These are phyloP conservation scores for Acrocera orbiculus DNA, from an alignment of 2,888 invertebrate species.

Conservation along the genomic window DNA sequence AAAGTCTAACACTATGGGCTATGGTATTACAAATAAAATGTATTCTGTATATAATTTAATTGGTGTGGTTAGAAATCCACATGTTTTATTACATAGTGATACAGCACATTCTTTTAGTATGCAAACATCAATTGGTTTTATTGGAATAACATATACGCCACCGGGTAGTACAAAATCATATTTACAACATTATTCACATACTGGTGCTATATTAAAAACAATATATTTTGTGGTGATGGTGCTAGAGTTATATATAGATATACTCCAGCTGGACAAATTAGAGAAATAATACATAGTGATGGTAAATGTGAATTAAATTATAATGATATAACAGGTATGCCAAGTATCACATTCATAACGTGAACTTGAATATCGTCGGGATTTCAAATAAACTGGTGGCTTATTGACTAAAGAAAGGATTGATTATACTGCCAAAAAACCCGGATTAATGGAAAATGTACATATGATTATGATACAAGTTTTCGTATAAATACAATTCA, in stretches of 20 bases:
- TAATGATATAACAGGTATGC: constrained; percentile 57
- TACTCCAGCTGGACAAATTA: constrained; percentile 63
- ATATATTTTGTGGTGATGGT: constrained; percentile 79
- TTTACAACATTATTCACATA: constrained; percentile 79
- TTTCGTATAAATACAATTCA: constrained; percentile 65
- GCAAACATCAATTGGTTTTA: constrained; percentile 79
- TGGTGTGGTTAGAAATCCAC: constrained; percentile 69
- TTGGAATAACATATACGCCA: constrained; percentile 72
- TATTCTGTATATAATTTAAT: constrained; percentile 65
- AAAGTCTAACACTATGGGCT: constrained; percentile 58
- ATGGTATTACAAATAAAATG: constrained; percentile 57
- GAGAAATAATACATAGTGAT: constrained; percentile 70
- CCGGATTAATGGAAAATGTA: constrained; percentile 77
- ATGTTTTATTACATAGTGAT: constrained; percentile 73
- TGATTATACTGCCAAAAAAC: constrained; percentile 77
- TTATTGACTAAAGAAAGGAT: constrained; percentile 65
- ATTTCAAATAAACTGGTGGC: constrained; percentile 65
- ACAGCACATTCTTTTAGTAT: constrained; percentile 81
- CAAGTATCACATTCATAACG: constrained; percentile 63
- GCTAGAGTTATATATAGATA: constrained; percentile 79
- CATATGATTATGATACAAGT: constrained; percentile 84
- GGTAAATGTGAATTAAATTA: constrained; percentile 70
- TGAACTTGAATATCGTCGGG: constrained; percentile 75
- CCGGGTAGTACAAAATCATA: constrained; percentile 74
- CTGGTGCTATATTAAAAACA: constrained; percentile 69